Base-by-base conservation (phyloP, 2,113 vertebrate genomes). In the Butorides virescens region DNA sequence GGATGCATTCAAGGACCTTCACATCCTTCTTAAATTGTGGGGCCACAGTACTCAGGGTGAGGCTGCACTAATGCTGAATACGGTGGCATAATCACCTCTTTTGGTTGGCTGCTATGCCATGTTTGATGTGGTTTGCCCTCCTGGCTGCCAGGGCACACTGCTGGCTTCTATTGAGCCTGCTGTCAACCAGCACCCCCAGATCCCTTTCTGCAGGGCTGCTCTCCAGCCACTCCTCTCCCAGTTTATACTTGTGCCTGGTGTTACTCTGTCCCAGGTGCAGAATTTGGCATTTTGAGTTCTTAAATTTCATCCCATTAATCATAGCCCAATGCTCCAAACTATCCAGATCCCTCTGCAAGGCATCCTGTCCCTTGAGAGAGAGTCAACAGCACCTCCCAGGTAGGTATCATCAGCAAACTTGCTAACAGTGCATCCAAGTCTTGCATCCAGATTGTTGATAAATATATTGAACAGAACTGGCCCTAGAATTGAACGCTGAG, bases 161-260 rank as follows among this genome's bases (percentile, higher is more conserved):
- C 42, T 44, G 42, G 14, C 42, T 44, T 15, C 42, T 44, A 44
- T 44, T 44, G 42, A 44, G 56, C 21, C 56, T 59, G 56, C 13
- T n/a, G 56, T 15, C 13, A n/a, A 46, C 15, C 42, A 44, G 42
- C 42, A 44, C 17, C 46, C 34, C 34, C 56, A 22, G 13, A 23
- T 59, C 21, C 56, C 21, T 59, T n/a, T 59, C 34, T 59, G 21
- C 34, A n/a, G 56, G 56, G 56, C 34, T n/a, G 58, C 58, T 59
- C 56, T 59, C 21, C 58, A 59, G 34, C 21, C 34, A 15, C 34
- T 59, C 32, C 32, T 58, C 56, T 58, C 21, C 58, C 58, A 59
- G 3, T n/a, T n/a, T 36, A 59, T 59, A 59, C 6, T n/a, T n/a
- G 58, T n/a, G 34, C 14, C 21, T 1, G 5, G 56, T 2, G 1